phyloP scores from a whole-genome alignment of 2,113 vertebrate species.

The Coptodon bakossiorum region DNA sequence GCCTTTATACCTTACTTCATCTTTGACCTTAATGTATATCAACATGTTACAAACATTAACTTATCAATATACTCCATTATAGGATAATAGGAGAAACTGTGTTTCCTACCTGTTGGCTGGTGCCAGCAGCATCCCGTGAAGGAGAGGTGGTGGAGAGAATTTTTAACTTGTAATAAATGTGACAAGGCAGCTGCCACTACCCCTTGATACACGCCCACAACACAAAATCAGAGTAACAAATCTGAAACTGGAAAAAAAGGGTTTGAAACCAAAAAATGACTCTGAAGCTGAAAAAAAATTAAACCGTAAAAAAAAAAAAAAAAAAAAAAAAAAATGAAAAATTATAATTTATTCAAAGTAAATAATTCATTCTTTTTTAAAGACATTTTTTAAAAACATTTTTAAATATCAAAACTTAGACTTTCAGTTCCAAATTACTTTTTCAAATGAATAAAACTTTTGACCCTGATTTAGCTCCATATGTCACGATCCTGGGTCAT shows the following conservation, averaged over 20 bases:
- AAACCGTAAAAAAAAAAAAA: neutral
- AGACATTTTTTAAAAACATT: neutral
- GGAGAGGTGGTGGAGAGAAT: neutral
- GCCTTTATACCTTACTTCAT: neutral
- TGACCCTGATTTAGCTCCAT: neutral
- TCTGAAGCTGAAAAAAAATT: neutral
- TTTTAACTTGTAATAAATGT: neutral
- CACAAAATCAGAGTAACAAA: neutral
- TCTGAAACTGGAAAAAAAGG: neutral
- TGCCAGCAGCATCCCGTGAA: neutral
- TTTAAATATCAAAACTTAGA: neutral
- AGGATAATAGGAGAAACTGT: neutral
- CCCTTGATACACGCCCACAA: accelerated
- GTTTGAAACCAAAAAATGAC: neutral
- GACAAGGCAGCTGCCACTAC: accelerated
- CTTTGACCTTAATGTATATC: neutral
- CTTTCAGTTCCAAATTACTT: neutral
- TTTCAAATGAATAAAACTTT: neutral
- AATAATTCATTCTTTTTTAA: neutral
- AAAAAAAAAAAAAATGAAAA: neutral
- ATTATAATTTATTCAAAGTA: neutral
- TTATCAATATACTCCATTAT: neutral
- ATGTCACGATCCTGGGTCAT: neutral
- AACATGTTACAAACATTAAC: neutral
- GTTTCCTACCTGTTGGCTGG: neutral